Evolutionary conservation across 1,140 invertebrate genomes (phyloP).

Genomic region (Berghia stephanieae): DNA sequence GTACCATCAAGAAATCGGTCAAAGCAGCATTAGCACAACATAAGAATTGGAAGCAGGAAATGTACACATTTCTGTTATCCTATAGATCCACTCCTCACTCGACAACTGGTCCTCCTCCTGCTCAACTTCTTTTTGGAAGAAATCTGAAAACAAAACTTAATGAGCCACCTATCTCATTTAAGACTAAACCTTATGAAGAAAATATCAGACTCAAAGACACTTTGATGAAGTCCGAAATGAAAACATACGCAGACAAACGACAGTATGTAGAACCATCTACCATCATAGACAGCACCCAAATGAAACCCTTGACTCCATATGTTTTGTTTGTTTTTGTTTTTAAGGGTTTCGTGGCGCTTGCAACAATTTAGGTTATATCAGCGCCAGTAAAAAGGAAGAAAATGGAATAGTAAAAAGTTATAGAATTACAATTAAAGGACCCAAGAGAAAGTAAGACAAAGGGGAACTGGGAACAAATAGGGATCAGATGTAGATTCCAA

Average conservation of each 20-base stretch:
- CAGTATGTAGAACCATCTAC: conserved; percentile 5
- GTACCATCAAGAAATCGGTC: conserved; percentile 43
- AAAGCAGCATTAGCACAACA: conserved; percentile 37
- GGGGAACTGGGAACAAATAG: too few species aligned
- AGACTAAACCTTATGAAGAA: not conserved
- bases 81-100: conserved; percentile 44
- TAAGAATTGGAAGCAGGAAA: conserved; percentile 42
- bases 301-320: not conserved
- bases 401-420: too few species aligned
- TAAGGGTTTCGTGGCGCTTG: too few species aligned
- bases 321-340: too few species aligned
- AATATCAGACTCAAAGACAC: not conserved
- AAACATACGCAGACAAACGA: conserved; percentile 20
- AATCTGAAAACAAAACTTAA: conserved; percentile 20
- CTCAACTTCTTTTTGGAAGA: conserved; percentile 33
- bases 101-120: conserved; percentile 37
- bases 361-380: too few species aligned
- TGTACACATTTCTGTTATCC: conserved; percentile 39
- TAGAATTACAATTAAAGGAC: too few species aligned
- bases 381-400: too few species aligned
- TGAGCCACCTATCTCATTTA: not conserved
- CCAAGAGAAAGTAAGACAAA: too few species aligned
- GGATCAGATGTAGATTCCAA: too few species aligned
- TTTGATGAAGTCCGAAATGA: not conserved
- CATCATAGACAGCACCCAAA: conserved; percentile 4